Percentiles rank a stretch among this genome's conserved stretches.
phyloP scores from a whole-genome alignment of 2,113 vertebrate species.

The Equus przewalskii region DNA sequence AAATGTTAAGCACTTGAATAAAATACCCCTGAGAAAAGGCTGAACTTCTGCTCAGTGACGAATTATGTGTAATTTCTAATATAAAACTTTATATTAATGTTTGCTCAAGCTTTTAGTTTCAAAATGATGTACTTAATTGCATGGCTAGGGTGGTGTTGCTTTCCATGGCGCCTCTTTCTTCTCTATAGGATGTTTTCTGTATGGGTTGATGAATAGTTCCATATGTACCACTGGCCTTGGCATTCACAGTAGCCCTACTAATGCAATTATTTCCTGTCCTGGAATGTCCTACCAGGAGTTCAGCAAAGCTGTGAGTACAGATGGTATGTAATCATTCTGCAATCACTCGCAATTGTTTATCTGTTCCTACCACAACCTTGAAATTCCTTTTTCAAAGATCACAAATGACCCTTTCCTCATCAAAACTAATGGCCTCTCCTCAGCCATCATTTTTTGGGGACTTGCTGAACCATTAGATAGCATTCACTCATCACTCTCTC shows the following conservation, averaged over 20 bases:
- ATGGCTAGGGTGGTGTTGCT: neutral
- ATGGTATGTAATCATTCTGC: neutral
- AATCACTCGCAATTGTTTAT: slow-evolving; percentile 54
- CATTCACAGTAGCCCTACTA: slow-evolving; percentile 2
- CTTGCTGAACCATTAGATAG: neutral
- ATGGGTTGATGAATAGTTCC: neutral
- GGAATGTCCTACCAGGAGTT: neutral
- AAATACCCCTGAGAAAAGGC: slow-evolving; percentile 23
- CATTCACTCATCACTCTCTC: neutral
- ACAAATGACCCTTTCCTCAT: slow-evolving; percentile 46
- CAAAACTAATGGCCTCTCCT: slow-evolving; percentile 64
- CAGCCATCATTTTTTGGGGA: slow-evolving; percentile 54
- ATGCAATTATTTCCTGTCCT: slow-evolving; percentile 20
- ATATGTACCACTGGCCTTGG: neutral
- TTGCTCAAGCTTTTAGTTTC: neutral
- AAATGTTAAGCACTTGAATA: neutral
- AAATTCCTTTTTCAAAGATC: slow-evolving; percentile 69
- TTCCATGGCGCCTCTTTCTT: neutral
- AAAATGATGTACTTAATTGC: slow-evolving; percentile 28
- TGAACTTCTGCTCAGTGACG: neutral
- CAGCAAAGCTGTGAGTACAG: slow-evolving; percentile 11
- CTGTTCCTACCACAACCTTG: slow-evolving; percentile 53
- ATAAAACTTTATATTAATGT: neutral
- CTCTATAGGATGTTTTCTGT: neutral
- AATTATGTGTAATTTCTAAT: neutral